Conservation (phyloP, 2,888 invertebrate genomes). For the Mylabris sibirica region DNA sequence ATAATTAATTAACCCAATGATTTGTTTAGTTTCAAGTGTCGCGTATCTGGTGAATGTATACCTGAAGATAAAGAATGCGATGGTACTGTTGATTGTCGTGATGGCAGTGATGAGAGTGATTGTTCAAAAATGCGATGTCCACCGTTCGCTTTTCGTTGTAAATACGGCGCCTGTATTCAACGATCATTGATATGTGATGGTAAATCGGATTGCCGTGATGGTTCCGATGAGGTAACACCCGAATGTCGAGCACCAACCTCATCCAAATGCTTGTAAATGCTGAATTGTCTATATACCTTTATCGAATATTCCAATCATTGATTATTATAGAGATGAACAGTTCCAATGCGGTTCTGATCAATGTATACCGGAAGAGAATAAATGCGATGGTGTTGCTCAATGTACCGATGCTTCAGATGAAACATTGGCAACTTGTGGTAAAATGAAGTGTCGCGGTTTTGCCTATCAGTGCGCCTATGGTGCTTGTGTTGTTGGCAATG, state of each 20-base stretch:
- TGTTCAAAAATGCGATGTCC: slow-evolving; percentile 56
- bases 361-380: slow-evolving; percentile 27
- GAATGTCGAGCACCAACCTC: slow-evolving; percentile 39
- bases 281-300: no score
- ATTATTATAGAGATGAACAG: slow-evolving; percentile 13
- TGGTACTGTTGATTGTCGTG: slow-evolving; percentile 60
- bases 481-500: slow-evolving; percentile 57
- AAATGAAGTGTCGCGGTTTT: slow-evolving; percentile 44
- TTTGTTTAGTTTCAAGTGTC: background rate
- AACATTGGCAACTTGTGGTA: slow-evolving; percentile 32
- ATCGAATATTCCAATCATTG: no score
- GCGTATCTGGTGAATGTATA: slow-evolving; percentile 58
- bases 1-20: background rate
- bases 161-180: slow-evolving; percentile 64
- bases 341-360: slow-evolving; percentile 31
- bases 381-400: slow-evolving; percentile 44
- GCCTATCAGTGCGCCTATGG: slow-evolving; percentile 51
- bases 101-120: slow-evolving; percentile 61
- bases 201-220: slow-evolving; percentile 60
- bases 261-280: background rate
- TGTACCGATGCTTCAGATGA: slow-evolving; percentile 47
- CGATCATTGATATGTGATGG: slow-evolving; percentile 59
- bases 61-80: slow-evolving; percentile 59
- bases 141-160: slow-evolving; percentile 61
- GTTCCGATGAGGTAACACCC: slow-evolving; percentile 60